These are phyloP conservation scores for Myocastor coypus DNA, from an alignment of 2,113 vertebrate genomes.

Conservation along the genomic window DNA sequence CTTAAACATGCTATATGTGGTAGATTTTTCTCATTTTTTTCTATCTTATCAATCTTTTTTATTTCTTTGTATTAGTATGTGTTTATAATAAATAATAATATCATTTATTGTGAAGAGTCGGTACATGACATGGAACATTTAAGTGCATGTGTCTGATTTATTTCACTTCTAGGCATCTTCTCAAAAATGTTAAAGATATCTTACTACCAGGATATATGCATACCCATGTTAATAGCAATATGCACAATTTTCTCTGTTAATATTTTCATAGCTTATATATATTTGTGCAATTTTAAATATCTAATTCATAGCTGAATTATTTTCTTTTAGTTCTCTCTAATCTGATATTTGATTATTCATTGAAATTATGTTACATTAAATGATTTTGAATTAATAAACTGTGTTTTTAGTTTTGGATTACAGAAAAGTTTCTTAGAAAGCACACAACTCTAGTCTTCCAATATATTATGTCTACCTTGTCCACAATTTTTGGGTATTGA, in stretches of 20 bases:
- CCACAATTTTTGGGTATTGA: not conserved
- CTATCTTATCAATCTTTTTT: not conserved
- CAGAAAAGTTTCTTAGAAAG: not conserved
- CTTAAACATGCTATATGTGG: not conserved
- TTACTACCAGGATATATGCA: not conserved
- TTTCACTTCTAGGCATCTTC: not conserved
- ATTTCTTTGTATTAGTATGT: not conserved
- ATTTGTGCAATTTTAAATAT: not conserved
- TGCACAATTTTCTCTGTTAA: not conserved
- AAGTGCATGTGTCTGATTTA: not conserved
- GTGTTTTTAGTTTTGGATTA: not conserved
- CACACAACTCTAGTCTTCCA: not conserved
- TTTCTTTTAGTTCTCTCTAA: conserved; percentile 16
- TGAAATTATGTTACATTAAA: conserved; percentile 23
- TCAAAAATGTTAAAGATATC: too few species aligned
- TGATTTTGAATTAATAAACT: not conserved
- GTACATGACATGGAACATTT: not conserved
- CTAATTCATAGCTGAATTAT: not conserved
- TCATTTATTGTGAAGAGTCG: not conserved
- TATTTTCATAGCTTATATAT: not conserved
- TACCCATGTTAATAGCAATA: not conserved
- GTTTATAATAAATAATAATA: not conserved
- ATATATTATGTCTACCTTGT: not conserved
- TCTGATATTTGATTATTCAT: not conserved
- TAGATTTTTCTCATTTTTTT: not conserved